phyloP scores from a whole-genome alignment of 1,140 invertebrate genomes.

The Lucilia cuprina region DNA sequence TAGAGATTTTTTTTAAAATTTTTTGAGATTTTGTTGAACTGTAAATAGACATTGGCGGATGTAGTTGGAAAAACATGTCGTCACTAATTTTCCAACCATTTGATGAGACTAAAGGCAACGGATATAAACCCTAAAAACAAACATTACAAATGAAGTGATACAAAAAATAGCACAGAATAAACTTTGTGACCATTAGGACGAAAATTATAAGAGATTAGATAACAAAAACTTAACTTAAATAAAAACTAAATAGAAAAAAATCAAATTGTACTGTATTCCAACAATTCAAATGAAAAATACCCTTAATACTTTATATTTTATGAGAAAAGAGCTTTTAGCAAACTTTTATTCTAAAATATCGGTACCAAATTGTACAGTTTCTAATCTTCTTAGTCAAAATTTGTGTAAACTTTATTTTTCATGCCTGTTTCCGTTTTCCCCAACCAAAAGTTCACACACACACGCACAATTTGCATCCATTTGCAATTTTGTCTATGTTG shows the following conservation, averaged over 20 bases:
- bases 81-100: constrained; percentile 27
- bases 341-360: no score
- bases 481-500: no score
- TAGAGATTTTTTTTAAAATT: neutral
- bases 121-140: neutral
- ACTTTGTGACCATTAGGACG: neutral
- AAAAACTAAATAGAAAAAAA: neutral
- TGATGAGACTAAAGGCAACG: constrained; percentile 22
- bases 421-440: no score
- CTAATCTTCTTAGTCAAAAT: neutral
- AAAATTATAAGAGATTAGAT: neutral
- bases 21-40: neutral
- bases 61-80: constrained; percentile 26
- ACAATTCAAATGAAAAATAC: no score
- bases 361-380: neutral
- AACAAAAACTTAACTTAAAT: neutral
- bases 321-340: no score
- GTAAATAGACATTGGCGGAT: neutral
- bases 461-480: no score
- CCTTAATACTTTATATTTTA: no score
- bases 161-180: no score
- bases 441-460: no score
- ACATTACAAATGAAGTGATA: neutral
- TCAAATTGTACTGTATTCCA: no score
- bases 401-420: no score